Evolutionary conservation across 2,888 invertebrate genomes (phyloP).

Genomic region (Campoplex nolae): DNA sequence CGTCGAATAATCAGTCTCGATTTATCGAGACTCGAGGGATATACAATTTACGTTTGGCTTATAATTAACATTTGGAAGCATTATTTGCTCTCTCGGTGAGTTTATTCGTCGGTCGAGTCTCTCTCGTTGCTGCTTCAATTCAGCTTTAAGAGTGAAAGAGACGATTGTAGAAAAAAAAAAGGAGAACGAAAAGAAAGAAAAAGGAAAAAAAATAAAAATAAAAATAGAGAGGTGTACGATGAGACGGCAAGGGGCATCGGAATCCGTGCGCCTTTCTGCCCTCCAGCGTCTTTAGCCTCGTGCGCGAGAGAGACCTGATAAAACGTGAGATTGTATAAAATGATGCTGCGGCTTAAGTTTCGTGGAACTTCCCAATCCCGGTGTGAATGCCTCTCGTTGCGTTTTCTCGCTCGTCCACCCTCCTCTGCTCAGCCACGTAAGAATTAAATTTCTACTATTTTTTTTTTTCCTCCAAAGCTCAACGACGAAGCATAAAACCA

Average conservation of each 20-base stretch:
- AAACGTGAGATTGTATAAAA: conserved; percentile 47
- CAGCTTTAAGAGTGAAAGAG: conserved; percentile 41
- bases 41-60: not conserved
- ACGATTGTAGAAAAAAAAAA: conserved; percentile 10
- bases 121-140: conserved; percentile 10
- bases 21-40: not conserved
- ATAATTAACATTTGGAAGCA: not conserved
- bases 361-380: conserved; percentile 46
- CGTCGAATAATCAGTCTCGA: conserved; percentile 16
- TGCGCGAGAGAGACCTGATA: conserved; percentile 36
- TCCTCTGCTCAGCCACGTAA: not conserved
- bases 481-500: not conserved
- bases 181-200: conserved; percentile 20
- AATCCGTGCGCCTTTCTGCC: conserved; percentile 74
- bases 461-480: not conserved
- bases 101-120: not conserved
- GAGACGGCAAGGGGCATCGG: conserved; percentile 12
- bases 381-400: conserved; percentile 20
- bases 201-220: no score
- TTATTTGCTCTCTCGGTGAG: conserved; percentile 1
- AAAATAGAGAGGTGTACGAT: conserved; percentile 48
- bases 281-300: conserved; percentile 70
- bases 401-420: conserved; percentile 44
- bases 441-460: not conserved
- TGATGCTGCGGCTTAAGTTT: conserved; percentile 23